Evolutionary conservation across 2,888 invertebrate genomes (phyloP), one percentile per base, ranked within the genome.

Genomic region (Acanthococcus lagerstroemiae): DNA sequence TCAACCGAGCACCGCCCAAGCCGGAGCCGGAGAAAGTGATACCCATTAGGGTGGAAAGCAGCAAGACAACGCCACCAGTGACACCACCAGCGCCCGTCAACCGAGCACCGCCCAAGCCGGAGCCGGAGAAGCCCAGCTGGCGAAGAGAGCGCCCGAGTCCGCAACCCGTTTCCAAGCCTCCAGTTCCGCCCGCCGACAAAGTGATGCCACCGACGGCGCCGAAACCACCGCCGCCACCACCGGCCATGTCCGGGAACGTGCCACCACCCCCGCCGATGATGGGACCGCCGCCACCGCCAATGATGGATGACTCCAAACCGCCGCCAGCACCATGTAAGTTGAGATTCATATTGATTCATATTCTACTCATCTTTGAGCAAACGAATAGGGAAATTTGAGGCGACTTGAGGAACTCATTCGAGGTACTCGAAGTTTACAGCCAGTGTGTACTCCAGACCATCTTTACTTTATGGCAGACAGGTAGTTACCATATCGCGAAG

Each of bases 191-290:
- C 65, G 21, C 21, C 56, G n/a, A 45, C 58, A 17, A 25, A 30
- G 21, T 55, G 19, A 25, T 22, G 65, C 63, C 60, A 19, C 55
- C 60, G 17, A 67, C 45, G 4, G 63, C 68, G 2, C 63, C 68
- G 0, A 68, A 68, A 1, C 57, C 67, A 6, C n/a, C n/a, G n/a
- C 68, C 69, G 3, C 66, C 69, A 2, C 67, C 69, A 4, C 67
- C 69, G 6, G 66, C 65, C 21, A 50, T 56, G n/a, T 52, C 66
- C 1, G 80, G 79, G 67, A 80, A 80, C 4, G 75, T 79, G 27
- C 81, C 82, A 24, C 82, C 82, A 55, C 82, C 83, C 67, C 84
- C 87, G 4, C 84, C 86, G 57, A 87, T 87, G 25, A 48, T 55
- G 37, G 30, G 65, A 24, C 61, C 61, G 22, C 3, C 46, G n/a